Evolutionary conservation across 2,888 invertebrate genomes (phyloP).

Genomic region (Polymixis flavicincta): DNA sequence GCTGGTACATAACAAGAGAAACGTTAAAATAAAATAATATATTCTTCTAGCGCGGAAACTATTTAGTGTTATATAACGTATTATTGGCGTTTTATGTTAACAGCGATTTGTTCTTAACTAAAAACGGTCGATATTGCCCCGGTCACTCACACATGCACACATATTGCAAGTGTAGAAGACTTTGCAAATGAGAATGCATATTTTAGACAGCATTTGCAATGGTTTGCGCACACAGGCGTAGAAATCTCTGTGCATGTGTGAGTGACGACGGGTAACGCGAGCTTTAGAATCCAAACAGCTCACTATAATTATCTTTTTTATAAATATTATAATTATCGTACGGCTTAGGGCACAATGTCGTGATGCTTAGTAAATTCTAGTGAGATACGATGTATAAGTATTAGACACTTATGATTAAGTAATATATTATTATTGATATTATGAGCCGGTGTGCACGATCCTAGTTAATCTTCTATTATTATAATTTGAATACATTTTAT

Average conservation of each 20-base stretch:
- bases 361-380: slow-evolving; percentile 74
- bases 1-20: slow-evolving; percentile 49
- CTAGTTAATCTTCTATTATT: slow-evolving; percentile 51
- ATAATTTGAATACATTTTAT: slow-evolving; percentile 40
- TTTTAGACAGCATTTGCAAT: not conserved
- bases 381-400: slow-evolving; percentile 75
- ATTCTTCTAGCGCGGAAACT: slow-evolving; percentile 71
- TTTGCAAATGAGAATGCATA: not conserved
- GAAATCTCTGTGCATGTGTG: not conserved
- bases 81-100: slow-evolving; percentile 67
- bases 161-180: not conserved
- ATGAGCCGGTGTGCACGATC: slow-evolving; percentile 68
- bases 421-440: slow-evolving; percentile 68
- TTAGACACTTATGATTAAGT: slow-evolving; percentile 67
- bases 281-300: slow-evolving; percentile 52
- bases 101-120: slow-evolving; percentile 62
- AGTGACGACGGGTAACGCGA: slow-evolving; percentile 22
- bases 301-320: slow-evolving; percentile 58
- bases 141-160: slow-evolving; percentile 15
- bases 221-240: not conserved
- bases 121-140: slow-evolving; percentile 11
- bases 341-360: slow-evolving; percentile 73
- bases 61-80: slow-evolving; percentile 64
- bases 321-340: slow-evolving; percentile 62
- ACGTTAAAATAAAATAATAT: slow-evolving; percentile 65